These are phyloP conservation scores for Sapajus apella DNA, from an alignment of 2,113 vertebrate species.

Conservation along the genomic window DNA sequence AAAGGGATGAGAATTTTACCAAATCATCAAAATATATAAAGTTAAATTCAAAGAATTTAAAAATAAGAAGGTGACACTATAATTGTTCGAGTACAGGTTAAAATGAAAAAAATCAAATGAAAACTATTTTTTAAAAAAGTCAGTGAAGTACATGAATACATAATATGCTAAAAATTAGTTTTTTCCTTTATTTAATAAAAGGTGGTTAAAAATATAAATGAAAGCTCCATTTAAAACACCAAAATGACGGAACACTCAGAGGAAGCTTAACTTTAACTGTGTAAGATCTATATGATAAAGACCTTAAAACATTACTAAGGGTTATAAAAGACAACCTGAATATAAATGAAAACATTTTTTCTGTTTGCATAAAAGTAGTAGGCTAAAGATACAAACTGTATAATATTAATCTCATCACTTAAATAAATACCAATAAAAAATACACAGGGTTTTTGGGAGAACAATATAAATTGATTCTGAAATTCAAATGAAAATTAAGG, in stretches of 20 bases:
- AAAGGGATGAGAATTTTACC: neutral
- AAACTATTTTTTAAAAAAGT: neutral
- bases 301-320: neutral
- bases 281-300: neutral
- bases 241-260: neutral
- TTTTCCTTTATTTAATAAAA: conserved; percentile 8
- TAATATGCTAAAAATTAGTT: neutral
- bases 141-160: neutral
- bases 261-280: neutral
- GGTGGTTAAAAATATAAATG: neutral
- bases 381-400: neutral
- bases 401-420: neutral
- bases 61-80: neutral
- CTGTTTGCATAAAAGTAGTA: neutral
- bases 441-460: neutral
- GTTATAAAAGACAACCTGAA: neutral
- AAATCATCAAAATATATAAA: neutral
- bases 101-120: neutral
- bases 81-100: neutral
- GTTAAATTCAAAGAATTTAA: neutral
- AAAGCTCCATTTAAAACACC: neutral
- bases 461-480: neutral
- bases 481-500: neutral
- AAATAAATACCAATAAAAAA: neutral
- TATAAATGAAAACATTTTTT: neutral